Conservation (phyloP, 2,888 invertebrate genomes). For the Luperina nickerlii region DNA sequence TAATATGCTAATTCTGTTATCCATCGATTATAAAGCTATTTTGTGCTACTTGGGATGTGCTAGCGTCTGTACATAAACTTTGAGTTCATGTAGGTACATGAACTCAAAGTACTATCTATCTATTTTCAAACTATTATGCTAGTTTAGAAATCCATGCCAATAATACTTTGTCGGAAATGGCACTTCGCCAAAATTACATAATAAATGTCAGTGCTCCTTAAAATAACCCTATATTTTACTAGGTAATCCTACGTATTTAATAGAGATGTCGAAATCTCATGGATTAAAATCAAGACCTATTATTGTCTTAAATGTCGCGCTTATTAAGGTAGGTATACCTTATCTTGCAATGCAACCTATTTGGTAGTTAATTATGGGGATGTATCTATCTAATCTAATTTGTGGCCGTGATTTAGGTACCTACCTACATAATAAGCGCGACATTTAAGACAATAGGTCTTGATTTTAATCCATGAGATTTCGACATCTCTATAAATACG, state of each 20-base stretch:
- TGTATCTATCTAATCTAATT: background rate
- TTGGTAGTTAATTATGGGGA: background rate
- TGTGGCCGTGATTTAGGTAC: background rate
- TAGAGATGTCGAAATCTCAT: slow-evolving; percentile 18
- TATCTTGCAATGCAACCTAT: background rate
- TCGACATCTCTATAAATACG: slow-evolving; percentile 21
- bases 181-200: slow-evolving; percentile 39
- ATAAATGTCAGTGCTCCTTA: slow-evolving; percentile 30
- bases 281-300: slow-evolving; percentile 6
- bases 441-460: background rate
- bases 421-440: background rate
- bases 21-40: no score
- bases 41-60: no score
- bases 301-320: no score
- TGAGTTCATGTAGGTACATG: no score
- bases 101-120: no score
- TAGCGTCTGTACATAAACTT: no score
- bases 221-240: slow-evolving; percentile 28
- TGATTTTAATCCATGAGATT: slow-evolving; percentile 11
- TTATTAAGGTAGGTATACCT: background rate
- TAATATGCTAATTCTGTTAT: no score
- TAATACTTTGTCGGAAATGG: slow-evolving; percentile 38
- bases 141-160: slow-evolving; percentile 17
- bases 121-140: slow-evolving; percentile 5
- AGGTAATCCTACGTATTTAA: slow-evolving; percentile 16